Conservation (phyloP, 1,140 invertebrate species). For the Nasonia giraulti region DNA sequence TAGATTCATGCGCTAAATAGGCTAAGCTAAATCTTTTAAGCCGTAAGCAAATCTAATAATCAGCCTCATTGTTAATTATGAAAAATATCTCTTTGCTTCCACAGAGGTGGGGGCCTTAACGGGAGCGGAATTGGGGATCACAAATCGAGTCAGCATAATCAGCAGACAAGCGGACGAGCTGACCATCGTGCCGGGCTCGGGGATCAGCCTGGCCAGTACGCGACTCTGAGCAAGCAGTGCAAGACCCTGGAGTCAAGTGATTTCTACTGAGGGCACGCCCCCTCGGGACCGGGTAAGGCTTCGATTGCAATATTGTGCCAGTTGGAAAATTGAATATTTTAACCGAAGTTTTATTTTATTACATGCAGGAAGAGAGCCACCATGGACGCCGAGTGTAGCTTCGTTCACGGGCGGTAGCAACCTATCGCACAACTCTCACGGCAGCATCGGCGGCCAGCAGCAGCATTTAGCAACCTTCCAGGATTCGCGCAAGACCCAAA, state of each 20-base stretch:
- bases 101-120: constrained; percentile 74
- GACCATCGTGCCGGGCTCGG: constrained; percentile 74
- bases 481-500: constrained; percentile 71
- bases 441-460: constrained; percentile 41
- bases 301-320: not conserved
- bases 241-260: constrained; percentile 95
- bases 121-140: constrained; percentile 71
- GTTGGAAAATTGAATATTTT: not conserved
- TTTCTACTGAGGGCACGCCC: constrained; percentile 89
- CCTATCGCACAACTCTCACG: constrained; percentile 71
- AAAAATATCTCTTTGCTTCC: constrained; percentile 49
- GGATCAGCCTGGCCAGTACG: constrained; percentile 84
- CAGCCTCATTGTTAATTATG: constrained; percentile 41
- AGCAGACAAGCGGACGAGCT: constrained; percentile 72
- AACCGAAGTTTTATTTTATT: not conserved
- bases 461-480: constrained; percentile 72
- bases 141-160: constrained; percentile 73
- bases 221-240: constrained; percentile 94
- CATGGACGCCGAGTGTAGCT: constrained; percentile 72
- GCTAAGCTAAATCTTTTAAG: not conserved
- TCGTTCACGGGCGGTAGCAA: constrained; percentile 68
- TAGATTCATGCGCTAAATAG: constrained; percentile 20
- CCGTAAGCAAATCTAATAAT: not conserved
- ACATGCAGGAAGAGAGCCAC: constrained; percentile 69
- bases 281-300: constrained; percentile 71